A percentile compares a stretch with the other conserved stretches of the same genome.
Evolutionary conservation across 2,888 invertebrate genomes (phyloP).

Genomic region (Drosophila maculinotata): DNA sequence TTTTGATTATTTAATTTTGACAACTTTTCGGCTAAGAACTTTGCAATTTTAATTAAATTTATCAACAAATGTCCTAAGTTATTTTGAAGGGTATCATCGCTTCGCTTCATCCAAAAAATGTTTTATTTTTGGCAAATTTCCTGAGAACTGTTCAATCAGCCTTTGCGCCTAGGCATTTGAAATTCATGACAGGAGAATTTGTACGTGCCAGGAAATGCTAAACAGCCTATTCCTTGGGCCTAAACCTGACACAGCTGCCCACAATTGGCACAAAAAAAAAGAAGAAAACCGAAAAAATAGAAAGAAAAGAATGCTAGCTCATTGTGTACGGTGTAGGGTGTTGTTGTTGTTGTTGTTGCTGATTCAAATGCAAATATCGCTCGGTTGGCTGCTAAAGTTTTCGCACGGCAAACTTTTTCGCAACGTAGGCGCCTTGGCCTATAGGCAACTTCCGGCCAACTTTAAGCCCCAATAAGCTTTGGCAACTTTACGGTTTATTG

Average conservation of each 20-base stretch:
- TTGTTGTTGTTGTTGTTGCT: constrained; percentile 38
- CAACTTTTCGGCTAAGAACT: too few relatives aligned
- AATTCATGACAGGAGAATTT: constrained; percentile 75
- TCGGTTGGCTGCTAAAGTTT: constrained; percentile 58
- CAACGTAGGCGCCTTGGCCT: constrained; percentile 59
- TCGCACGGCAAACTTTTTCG: constrained; percentile 73
- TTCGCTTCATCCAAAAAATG: constrained; percentile 9
- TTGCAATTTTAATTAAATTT: background rate
- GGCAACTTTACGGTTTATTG: constrained; percentile 78
- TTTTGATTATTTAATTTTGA: too few relatives aligned
- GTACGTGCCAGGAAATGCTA: constrained; percentile 75
- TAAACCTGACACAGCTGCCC: constrained; percentile 46
- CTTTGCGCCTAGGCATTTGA: constrained; percentile 62
- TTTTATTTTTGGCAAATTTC: constrained; percentile 31
- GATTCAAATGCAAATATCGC: constrained; percentile 75
- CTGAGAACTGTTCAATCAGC: constrained; percentile 71
- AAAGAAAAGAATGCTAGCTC: constrained; percentile 64
- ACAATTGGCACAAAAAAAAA: constrained; percentile 35
- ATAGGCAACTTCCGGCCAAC: constrained; percentile 54
- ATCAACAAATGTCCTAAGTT: background rate
- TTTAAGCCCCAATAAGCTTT: constrained; percentile 71
- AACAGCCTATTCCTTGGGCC: constrained; percentile 51
- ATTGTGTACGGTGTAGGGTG: constrained; percentile 47
- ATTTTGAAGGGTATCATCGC: constrained; percentile 15
- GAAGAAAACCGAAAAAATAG: constrained; percentile 13